A percentile compares a stretch with the other conserved stretches of the same genome.
phyloP scores from a whole-genome alignment of 2,888 invertebrate species.

The Cantharis flavilabris region DNA sequence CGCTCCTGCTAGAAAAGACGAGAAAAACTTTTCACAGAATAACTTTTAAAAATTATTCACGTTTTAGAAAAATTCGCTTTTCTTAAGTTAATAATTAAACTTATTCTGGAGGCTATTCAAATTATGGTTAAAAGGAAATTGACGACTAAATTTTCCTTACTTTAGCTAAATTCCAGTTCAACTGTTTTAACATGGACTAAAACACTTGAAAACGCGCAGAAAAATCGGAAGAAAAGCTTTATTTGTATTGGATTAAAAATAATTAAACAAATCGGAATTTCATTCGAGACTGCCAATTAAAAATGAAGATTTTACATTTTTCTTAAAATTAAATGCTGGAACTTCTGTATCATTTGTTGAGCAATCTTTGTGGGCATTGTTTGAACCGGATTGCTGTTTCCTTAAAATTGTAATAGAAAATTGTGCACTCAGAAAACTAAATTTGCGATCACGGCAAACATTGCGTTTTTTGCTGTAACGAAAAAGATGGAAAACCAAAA shows the following conservation, averaged over 20 bases:
- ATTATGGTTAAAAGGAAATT: not conserved
- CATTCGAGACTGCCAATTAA: too few species aligned
- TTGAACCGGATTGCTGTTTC: too few species aligned
- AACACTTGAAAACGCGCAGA: not conserved
- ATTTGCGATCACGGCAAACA: too few species aligned
- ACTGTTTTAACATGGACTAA: not conserved
- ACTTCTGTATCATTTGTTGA: too few species aligned
- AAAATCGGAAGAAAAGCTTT: not conserved
- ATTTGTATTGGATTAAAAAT: not conserved
- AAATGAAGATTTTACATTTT: too few species aligned
- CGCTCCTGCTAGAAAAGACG: conserved; percentile 16
- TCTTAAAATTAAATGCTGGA: too few species aligned
- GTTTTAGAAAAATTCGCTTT: not conserved
- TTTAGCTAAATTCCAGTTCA: not conserved
- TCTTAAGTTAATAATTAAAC: not conserved
- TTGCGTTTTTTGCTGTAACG: too few species aligned
- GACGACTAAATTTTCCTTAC: not conserved
- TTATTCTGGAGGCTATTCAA: not conserved
- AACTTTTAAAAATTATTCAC: conserved; percentile 18
- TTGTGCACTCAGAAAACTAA: too few species aligned
- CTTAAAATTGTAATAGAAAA: too few species aligned
- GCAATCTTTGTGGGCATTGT: too few species aligned
- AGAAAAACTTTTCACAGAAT: conserved; percentile 21
- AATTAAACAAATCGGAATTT: too few species aligned
- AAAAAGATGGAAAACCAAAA: too few species aligned